These are phyloP conservation scores for Coptodon rendalli DNA, from an alignment of 2,113 vertebrate genomes.

Conservation along the genomic window DNA sequence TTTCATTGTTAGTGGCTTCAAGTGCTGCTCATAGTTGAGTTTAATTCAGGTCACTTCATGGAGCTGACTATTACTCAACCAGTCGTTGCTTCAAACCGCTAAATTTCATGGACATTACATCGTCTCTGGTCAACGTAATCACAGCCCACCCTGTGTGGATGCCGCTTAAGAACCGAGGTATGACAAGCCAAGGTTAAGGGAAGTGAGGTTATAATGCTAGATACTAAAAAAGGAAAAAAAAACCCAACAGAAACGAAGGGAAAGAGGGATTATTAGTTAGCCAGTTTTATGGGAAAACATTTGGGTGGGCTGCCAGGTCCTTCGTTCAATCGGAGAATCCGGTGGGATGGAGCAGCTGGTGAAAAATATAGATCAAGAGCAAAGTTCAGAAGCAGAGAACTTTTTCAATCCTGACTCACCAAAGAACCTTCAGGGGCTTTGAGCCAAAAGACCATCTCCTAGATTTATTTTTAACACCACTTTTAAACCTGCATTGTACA, in stretches of 20 bases:
- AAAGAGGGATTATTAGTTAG: not conserved
- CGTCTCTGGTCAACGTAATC: not conserved
- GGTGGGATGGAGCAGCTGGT: not conserved
- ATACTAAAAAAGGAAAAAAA: not conserved
- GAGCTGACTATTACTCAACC: not conserved
- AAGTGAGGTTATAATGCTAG: not conserved
- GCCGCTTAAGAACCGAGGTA: fast-evolving
- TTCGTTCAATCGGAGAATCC: not conserved
- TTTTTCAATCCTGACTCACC: not conserved
- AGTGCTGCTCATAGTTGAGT: not conserved
- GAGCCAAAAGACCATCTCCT: not conserved
- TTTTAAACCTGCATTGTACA: not conserved
- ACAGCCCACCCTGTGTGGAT: not conserved
- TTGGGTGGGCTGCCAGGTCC: not conserved
- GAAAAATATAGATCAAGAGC: not conserved
- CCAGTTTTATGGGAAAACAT: not conserved
- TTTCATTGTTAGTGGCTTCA: not conserved
- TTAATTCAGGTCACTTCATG: not conserved
- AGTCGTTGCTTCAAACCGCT: fast-evolving
- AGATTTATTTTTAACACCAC: not conserved
- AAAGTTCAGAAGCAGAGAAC: conserved; percentile 20
- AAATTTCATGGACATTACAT: not conserved
- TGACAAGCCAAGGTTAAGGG: not conserved
- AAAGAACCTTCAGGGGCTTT: not conserved
- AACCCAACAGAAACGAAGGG: not conserved